Conservation (phyloP, 2,797 vertebrate species). For the Pseudomugil gertrudae region DNA sequence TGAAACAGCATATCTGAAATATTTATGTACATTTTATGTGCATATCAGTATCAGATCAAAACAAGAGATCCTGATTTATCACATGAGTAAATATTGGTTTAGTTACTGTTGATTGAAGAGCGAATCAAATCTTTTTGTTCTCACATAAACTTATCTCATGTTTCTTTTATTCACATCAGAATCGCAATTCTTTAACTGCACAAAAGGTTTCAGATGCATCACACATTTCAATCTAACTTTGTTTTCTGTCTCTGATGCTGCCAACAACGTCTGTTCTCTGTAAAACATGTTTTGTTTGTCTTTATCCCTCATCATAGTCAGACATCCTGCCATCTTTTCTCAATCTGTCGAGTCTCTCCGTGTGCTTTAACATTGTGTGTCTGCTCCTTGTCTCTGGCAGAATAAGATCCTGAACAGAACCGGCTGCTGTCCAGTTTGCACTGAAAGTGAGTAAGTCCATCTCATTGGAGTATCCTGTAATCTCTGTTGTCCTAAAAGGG, state of each 20-base stretch:
- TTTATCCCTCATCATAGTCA: fast-evolving
- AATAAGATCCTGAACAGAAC: constrained; percentile 99
- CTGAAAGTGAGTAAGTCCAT: constrained; percentile 96
- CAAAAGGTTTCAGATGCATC: neutral
- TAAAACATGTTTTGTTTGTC: neutral
- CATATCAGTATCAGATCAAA: too few species aligned
- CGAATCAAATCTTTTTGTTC: too few species aligned
- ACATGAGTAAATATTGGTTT: too few species aligned
- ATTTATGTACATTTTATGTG: too few species aligned
- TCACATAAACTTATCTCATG: neutral
- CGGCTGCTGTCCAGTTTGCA: constrained; percentile 99
- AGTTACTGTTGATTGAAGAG: too few species aligned
- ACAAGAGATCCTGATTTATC: too few species aligned
- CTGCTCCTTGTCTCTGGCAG: constrained; percentile 73
- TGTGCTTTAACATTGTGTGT: constrained; percentile 20
- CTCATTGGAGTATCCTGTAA: constrained; percentile 19
- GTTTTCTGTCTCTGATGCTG: neutral
- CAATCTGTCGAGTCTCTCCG: neutral
- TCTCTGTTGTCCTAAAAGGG: neutral
- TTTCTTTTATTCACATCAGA: too few species aligned
- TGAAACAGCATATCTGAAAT: too few species aligned
- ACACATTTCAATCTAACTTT: neutral
- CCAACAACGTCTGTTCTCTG: neutral
- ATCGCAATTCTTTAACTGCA: neutral
- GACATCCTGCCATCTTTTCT: constrained; percentile 10